Evolutionary conservation across 2,888 invertebrate species (phyloP).

Genomic region (Antitype chi): DNA sequence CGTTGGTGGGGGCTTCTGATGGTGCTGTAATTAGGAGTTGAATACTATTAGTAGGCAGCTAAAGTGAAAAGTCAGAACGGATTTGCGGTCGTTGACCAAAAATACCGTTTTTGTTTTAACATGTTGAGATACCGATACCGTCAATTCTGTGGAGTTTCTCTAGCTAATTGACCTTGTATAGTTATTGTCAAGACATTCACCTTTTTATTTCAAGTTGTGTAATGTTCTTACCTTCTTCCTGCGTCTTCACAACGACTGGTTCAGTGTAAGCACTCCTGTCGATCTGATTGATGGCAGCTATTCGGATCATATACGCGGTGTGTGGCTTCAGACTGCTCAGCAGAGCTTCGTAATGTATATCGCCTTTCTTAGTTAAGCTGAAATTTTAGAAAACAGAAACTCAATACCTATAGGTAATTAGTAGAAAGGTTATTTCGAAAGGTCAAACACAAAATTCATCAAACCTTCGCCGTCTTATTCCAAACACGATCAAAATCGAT

Average conservation of each 20-base stretch:
- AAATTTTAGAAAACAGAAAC: conserved; percentile 26
- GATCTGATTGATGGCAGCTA: conserved; percentile 96
- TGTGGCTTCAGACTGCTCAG: conserved; percentile 93
- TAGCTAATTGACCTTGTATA: not conserved
- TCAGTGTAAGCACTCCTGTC: conserved; percentile 95
- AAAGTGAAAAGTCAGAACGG: not conserved
- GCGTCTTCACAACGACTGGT: conserved; percentile 94
- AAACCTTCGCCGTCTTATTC: not conserved
- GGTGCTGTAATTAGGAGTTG: conserved; percentile 87
- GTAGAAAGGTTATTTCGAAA: not conserved
- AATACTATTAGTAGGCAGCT: not conserved
- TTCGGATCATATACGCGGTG: conserved; percentile 95
- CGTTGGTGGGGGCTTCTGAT: conserved; percentile 92
- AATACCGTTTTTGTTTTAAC: not conserved
- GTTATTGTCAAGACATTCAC: not conserved
- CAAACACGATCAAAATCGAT: too few relatives aligned
- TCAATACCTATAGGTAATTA: not conserved
- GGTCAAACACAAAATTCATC: not conserved
- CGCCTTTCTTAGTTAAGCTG: conserved; percentile 86
- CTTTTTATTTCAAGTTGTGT: not conserved
- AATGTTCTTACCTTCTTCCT: conserved; percentile 93
- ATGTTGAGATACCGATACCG: not conserved
- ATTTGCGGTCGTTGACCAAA: not conserved
- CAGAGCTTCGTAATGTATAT: conserved; percentile 87
- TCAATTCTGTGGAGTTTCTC: too few relatives aligned